Evolutionary conservation across 92 coral and sea anemone genomes (phyloP).

Genomic region (Ricordea florida): DNA sequence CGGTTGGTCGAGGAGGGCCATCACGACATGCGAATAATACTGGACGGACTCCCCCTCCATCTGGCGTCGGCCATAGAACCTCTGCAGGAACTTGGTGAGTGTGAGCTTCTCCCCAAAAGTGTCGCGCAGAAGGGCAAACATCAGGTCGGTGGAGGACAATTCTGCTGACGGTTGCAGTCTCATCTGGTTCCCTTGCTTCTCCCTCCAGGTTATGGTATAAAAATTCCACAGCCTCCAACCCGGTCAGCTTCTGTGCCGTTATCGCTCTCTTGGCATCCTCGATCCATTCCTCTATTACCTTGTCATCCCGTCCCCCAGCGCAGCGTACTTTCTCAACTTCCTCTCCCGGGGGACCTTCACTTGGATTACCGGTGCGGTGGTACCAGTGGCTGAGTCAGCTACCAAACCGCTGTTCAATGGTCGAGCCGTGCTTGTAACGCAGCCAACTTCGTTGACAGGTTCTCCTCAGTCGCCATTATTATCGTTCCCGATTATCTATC

Average conservation of each 20-base stretch:
- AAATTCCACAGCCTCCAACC: background rate
- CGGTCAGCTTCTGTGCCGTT: background rate
- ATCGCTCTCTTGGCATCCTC: slow-evolving; percentile 1
- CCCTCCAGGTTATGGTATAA: slow-evolving; percentile 28
- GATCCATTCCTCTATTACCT: slow-evolving; percentile 14
- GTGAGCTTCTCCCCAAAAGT: slow-evolving; percentile 37
- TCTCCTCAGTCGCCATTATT: background rate
- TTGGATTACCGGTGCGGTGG: background rate
- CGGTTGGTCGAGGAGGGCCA: background rate
- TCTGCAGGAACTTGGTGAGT: slow-evolving; percentile 17
- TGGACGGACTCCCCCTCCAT: slow-evolving; percentile 49
- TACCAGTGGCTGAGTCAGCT: background rate
- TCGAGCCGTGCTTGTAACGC: background rate
- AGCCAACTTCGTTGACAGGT: background rate
- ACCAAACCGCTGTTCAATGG: too few relatives aligned
- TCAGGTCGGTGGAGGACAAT: background rate
- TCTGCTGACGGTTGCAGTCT: slow-evolving; percentile 7
- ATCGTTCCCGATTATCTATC: background rate
- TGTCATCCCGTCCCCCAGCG: background rate
- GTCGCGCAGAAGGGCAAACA: slow-evolving; percentile 24
- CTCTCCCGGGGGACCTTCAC: background rate
- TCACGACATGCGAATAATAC: slow-evolving; percentile 34
- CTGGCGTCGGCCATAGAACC: slow-evolving; percentile 32
- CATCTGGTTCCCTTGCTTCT: slow-evolving; percentile 22
- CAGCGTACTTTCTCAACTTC: slow-evolving; percentile 15